phyloP scores from a whole-genome alignment of 2,888 invertebrate genomes.

The Dasysyrphus tricinctus region DNA sequence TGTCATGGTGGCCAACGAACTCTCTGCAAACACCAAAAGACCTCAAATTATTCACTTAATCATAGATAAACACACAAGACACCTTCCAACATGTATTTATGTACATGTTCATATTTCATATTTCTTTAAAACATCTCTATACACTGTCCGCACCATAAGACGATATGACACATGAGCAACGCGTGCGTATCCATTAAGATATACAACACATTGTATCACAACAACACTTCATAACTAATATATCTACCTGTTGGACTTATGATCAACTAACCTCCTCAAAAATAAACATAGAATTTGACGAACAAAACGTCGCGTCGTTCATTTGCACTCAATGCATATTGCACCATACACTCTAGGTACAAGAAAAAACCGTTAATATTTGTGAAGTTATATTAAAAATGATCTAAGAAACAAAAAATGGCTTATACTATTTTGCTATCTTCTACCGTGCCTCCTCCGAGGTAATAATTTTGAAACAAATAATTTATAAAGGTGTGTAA shows the following conservation, averaged over 20 bases:
- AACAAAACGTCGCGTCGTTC: constrained; percentile 9
- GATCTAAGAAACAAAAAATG: neutral
- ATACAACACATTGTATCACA: constrained; percentile 3
- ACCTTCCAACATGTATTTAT: neutral
- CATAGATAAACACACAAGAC: constrained; percentile 56
- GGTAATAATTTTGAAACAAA: constrained; percentile 75
- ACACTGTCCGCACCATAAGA: constrained; percentile 16
- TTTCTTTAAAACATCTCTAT: constrained; percentile 39
- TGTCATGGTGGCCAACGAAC: constrained; percentile 33
- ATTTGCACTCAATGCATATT: constrained; percentile 45
- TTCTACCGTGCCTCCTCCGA: neutral
- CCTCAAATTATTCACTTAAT: constrained; percentile 70
- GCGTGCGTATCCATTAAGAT: constrained; percentile 40
- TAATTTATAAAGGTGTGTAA: constrained; percentile 76
- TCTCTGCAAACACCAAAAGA: constrained; percentile 30
- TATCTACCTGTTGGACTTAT: constrained; percentile 26
- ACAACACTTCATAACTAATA: constrained; percentile 34
- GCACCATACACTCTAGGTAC: constrained; percentile 32
- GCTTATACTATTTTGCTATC: neutral
- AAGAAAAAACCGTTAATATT: constrained; percentile 59
- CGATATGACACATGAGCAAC: constrained; percentile 23
- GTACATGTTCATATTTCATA: constrained; percentile 54
- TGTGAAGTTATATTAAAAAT: constrained; percentile 48
- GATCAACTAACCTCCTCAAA: constrained; percentile 28
- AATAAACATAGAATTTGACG: constrained; percentile 63